Conservation (phyloP, 2,888 invertebrate species). For the Noctua janthina region DNA sequence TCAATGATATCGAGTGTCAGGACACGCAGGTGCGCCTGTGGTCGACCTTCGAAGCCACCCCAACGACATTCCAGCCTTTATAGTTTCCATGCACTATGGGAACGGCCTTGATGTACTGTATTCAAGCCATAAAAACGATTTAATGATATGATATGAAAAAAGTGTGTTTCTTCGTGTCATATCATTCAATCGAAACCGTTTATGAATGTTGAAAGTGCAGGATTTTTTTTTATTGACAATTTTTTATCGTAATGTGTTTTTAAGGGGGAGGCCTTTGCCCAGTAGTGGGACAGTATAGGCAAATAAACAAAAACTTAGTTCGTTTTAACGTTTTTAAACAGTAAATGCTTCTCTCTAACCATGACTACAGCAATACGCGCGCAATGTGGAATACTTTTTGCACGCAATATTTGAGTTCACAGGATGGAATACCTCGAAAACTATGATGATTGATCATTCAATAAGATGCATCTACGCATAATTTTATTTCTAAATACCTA, state of each 20-base stretch:
- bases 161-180: background rate
- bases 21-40: constrained; percentile 57
- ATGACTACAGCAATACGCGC: background rate
- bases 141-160: constrained; percentile 24
- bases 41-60: constrained; percentile 70
- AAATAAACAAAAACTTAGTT: background rate
- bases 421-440: background rate
- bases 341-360: background rate
- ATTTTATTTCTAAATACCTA: no score
- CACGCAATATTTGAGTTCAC: no score
- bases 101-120: constrained; percentile 38
- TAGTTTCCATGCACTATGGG: constrained; percentile 52
- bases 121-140: constrained; percentile 16
- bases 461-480: no score
- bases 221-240: background rate
- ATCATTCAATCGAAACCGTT: background rate
- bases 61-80: constrained; percentile 69
- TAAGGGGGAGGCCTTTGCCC: background rate
- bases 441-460: no score
- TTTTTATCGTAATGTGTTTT: background rate
- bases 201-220: constrained; percentile 7
- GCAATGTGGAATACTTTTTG: background rate
- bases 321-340: background rate
- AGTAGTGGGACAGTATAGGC: background rate
- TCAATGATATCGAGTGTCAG: constrained; percentile 54